Conservation (phyloP, 1,140 invertebrate genomes). For the Drosophila carrolli region DNA sequence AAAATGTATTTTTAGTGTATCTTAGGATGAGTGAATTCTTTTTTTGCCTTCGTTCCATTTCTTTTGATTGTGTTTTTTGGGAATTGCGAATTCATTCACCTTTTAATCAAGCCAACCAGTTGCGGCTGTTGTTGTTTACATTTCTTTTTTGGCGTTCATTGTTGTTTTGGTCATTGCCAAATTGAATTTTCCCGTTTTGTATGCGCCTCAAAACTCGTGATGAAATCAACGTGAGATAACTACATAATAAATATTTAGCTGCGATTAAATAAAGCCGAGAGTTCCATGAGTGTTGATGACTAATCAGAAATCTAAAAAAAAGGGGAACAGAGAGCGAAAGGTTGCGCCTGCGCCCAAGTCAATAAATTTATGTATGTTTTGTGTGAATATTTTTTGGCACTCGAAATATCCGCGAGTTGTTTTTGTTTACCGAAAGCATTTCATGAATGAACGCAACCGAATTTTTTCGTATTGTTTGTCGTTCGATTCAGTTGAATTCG, state of each 20-base stretch:
- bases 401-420: constrained; percentile 6
- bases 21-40: background rate
- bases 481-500: constrained; percentile 14
- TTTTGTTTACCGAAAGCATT: constrained; percentile 32
- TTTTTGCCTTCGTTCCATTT: constrained; percentile 12
- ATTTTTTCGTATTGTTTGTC: constrained; percentile 27
- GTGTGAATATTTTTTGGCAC: constrained; percentile 1
- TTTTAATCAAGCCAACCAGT: constrained; percentile 79
- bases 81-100: constrained; percentile 75
- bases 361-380: constrained; percentile 2
- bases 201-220: constrained; percentile 61
- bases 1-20: constrained; percentile 1
- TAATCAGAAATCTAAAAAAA: constrained; percentile 28
- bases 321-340: background rate
- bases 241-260: constrained; percentile 64
- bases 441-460: constrained; percentile 30
- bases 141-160: constrained; percentile 20
- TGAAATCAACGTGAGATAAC: constrained; percentile 71
- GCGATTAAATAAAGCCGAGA: constrained; percentile 5
- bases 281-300: constrained; percentile 17
- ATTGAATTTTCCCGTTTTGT: constrained; percentile 70
- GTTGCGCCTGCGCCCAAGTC: constrained; percentile 25
- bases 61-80: constrained; percentile 52
- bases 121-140: constrained; percentile 43
- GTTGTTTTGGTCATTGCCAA: constrained; percentile 43